Percentiles rank a stretch among this genome's conserved stretches.
Evolutionary conservation across 2,888 invertebrate species (phyloP).

Genomic region (Galeopsomyia nigrocyanea): DNA sequence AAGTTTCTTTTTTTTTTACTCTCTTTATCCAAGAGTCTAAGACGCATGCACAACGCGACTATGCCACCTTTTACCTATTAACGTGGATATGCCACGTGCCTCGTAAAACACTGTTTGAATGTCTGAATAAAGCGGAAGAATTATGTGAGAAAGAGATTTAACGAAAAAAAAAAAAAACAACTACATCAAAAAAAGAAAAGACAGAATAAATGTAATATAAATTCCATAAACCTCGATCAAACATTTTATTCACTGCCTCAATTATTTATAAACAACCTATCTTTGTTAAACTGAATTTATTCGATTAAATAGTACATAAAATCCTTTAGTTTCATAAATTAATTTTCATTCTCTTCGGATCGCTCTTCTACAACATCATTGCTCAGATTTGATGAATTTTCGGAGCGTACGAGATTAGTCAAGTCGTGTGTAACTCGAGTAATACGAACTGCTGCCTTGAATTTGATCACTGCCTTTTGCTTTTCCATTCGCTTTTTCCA

Average conservation of each 20-base stretch:
- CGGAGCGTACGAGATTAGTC: slow-evolving; percentile 54
- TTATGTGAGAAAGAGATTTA: slow-evolving; percentile 48
- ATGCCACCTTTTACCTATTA: slow-evolving; percentile 21
- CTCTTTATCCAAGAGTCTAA: no score
- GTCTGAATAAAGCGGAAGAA: slow-evolving; percentile 50
- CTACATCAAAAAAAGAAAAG: slow-evolving; percentile 61
- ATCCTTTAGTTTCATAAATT: slow-evolving; percentile 24
- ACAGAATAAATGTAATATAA: slow-evolving; percentile 68
- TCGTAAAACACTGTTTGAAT: slow-evolving; percentile 48
- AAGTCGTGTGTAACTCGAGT: slow-evolving; percentile 68
- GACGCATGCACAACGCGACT: no score
- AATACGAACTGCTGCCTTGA: slow-evolving; percentile 78
- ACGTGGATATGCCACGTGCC: slow-evolving; percentile 51
- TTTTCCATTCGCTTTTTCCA: slow-evolving; percentile 80
- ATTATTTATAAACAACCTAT: slow-evolving; percentile 45
- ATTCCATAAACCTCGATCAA: slow-evolving; percentile 61
- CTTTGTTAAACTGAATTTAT: not conserved
- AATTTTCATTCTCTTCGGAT: slow-evolving; percentile 16
- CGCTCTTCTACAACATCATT: slow-evolving; percentile 23
- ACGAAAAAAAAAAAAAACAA: slow-evolving; percentile 49
- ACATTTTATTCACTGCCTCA: slow-evolving; percentile 48
- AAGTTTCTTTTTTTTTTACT: not conserved
- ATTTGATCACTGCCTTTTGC: slow-evolving; percentile 76
- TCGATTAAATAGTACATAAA: not conserved
- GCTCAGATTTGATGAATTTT: slow-evolving; percentile 36